Base-by-base conservation (phyloP, 1,140 invertebrate species). In the Drosophila leontia region DNA sequence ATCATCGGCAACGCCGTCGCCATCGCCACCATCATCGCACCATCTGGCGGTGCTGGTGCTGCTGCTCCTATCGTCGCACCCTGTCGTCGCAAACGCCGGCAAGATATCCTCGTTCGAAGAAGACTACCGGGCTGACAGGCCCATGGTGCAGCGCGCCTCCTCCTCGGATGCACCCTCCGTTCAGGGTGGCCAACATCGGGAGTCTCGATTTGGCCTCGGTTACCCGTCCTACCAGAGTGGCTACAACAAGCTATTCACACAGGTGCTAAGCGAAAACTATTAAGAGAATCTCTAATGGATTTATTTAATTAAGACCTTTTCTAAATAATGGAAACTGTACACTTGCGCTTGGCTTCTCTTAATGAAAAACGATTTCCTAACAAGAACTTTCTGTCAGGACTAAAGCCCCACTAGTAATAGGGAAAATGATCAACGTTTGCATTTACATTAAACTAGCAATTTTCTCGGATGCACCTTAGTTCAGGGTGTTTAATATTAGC, bases 171-270 rank as follows among this genome's bases (percentile, higher is more conserved):
- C 86, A 91, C 92, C 92, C 78, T 91, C 91, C 68, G 79, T 92
- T 79, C 82, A 92, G 76, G 92, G 91, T 47, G 90, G 90, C 84
- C 86, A 91, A 62, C 84, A 88, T 87, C 91, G 92, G 79, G 92
- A 93, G 61, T 92, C 92, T 91, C 91, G 92, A 82, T 92, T 93
- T 92, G 92, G 91, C 78, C 91, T 93, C 77, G 96, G 96, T 92
- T 97, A 97, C 94, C 96, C 95, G 93, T 94, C 94, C 92, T 96
- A 96, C 93, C 95, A 95, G 92, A 95, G 95, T 94, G 96, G 96
- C 94, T 97, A 97, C 94, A 97, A 97, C 94, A 97, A 97, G 94
- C 95, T 97, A 90, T 97, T 97, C 93, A 97, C 96, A 75, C 97
- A 97, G 96, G 96, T 97, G 84, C 74, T 47, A 15, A 55, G 17